phyloP scores from a whole-genome alignment of 2,888 invertebrate species.

The Bibio marci region DNA sequence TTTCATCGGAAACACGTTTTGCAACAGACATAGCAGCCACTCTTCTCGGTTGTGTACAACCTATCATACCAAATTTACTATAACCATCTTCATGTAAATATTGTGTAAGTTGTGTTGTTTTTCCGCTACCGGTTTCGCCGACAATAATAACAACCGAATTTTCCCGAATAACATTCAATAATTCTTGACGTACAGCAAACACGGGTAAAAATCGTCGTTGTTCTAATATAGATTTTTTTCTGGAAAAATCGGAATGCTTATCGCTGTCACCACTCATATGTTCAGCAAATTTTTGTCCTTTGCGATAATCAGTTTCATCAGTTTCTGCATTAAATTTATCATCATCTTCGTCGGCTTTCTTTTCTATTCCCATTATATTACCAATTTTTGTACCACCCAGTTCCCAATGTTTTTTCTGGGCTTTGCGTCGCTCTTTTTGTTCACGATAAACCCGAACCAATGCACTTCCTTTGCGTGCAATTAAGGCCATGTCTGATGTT shows the following conservation, averaged over 20 bases:
- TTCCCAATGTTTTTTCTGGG: slow-evolving; percentile 99
- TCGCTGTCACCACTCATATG: slow-evolving; percentile 58
- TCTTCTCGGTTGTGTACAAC: slow-evolving; percentile 93
- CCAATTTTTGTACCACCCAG: slow-evolving; percentile 74
- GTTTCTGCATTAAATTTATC: slow-evolving; percentile 40
- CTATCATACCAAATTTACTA: slow-evolving; percentile 82
- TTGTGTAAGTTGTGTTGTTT: slow-evolving; percentile 95
- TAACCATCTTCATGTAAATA: slow-evolving; percentile 96
- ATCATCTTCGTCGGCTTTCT: slow-evolving; percentile 63
- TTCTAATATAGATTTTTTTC: slow-evolving; percentile 63
- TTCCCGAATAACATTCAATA: slow-evolving; percentile 78
- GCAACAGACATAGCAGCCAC: slow-evolving; percentile 99
- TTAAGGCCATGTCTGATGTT: slow-evolving; percentile 93
- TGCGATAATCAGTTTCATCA: slow-evolving; percentile 70
- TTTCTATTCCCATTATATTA: slow-evolving; percentile 90
- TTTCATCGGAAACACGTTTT: slow-evolving; percentile 96
- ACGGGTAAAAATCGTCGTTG: slow-evolving; percentile 87
- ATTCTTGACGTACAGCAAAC: slow-evolving; percentile 86
- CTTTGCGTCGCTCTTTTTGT: slow-evolving; percentile 89
- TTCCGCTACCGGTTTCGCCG: slow-evolving; percentile 41
- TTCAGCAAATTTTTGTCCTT: slow-evolving; percentile 92
- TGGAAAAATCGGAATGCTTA: slow-evolving; percentile 70
- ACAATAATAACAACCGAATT: slow-evolving; percentile 93
- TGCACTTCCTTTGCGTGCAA: slow-evolving; percentile 84
- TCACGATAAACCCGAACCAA: slow-evolving; percentile 83